A percentile compares a stretch with the other conserved stretches of the same genome.
phyloP scores from a whole-genome alignment of 2,888 invertebrate genomes.

The Bombylius discolor region DNA sequence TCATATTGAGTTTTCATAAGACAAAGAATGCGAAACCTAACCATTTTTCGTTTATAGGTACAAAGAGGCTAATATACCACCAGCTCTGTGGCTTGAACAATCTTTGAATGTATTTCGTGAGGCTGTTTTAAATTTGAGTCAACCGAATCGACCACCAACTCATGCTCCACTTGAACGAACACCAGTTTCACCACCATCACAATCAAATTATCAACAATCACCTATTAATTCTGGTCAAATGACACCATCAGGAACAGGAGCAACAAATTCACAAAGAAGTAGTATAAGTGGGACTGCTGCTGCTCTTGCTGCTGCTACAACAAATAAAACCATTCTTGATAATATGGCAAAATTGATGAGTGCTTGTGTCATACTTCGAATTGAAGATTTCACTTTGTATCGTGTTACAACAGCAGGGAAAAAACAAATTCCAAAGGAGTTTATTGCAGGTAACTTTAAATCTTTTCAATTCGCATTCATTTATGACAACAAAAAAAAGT shows the following conservation, averaged over 20 bases:
- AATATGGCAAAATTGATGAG: conserved; percentile 83
- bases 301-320: neutral
- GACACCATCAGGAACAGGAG: conserved; percentile 17
- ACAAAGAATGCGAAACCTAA: neutral
- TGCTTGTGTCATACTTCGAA: conserved; percentile 74
- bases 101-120: conserved; percentile 67
- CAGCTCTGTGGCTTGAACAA: conserved; percentile 76
- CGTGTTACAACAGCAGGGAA: conserved; percentile 65
- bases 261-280: conserved; percentile 14
- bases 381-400: conserved; percentile 84
- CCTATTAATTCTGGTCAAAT: conserved; percentile 15
- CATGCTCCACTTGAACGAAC: conserved; percentile 34
- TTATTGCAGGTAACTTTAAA: conserved; percentile 56
- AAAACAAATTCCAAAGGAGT: conserved; percentile 66
- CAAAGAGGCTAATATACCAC: conserved; percentile 64
- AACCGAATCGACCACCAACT: conserved; percentile 40
- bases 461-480: no score
- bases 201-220: conserved; percentile 7
- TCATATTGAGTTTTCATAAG: neutral
- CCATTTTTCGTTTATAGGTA: conserved; percentile 37
- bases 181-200: conserved; percentile 24
- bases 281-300: neutral
- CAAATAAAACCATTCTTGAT: conserved; percentile 25
- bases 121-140: conserved; percentile 60
- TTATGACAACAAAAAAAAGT: neutral